These are phyloP conservation scores for Phocides pigmalion DNA, from an alignment of 1,140 invertebrate genomes.

Conservation along the genomic window DNA sequence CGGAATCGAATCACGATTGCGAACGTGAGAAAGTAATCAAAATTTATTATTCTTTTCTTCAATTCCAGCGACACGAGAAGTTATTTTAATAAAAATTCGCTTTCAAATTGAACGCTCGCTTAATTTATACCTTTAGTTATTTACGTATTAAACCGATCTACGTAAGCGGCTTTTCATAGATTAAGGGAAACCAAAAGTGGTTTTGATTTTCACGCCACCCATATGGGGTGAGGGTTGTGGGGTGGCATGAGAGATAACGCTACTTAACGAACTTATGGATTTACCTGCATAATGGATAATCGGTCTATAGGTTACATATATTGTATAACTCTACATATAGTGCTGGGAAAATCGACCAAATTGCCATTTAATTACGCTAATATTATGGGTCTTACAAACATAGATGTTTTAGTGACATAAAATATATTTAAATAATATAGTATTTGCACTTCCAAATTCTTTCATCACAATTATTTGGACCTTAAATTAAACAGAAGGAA, in stretches of 20 bases:
- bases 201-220: background rate
- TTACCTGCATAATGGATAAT: background rate
- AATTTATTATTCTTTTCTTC: slow-evolving; percentile 78
- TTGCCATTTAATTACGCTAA: too few relatives aligned
- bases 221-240: background rate
- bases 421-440: too few relatives aligned
- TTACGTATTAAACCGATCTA: slow-evolving; percentile 20
- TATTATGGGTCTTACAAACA: too few relatives aligned
- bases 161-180: slow-evolving; percentile 14
- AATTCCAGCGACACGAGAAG: slow-evolving; percentile 64
- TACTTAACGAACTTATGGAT: background rate
- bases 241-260: background rate
- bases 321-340: too few relatives aligned
- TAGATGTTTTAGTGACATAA: too few relatives aligned
- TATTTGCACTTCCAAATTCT: too few relatives aligned
- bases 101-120: slow-evolving; percentile 55
- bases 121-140: slow-evolving; percentile 37
- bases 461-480: too few relatives aligned
- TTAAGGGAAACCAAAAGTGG: slow-evolving; percentile 11
- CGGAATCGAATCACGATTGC: slow-evolving; percentile 73
- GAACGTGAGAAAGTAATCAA: slow-evolving; percentile 79
- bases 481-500: too few relatives aligned
- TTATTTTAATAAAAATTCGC: slow-evolving; percentile 55
- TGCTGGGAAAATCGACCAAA: too few relatives aligned
- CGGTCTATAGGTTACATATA: too few relatives aligned